A percentile compares a stretch with the other conserved stretches of the same genome.
Evolutionary conservation across 2,797 vertebrate genomes (phyloP).

Genomic region (Typhlichthys eigenmanni): DNA sequence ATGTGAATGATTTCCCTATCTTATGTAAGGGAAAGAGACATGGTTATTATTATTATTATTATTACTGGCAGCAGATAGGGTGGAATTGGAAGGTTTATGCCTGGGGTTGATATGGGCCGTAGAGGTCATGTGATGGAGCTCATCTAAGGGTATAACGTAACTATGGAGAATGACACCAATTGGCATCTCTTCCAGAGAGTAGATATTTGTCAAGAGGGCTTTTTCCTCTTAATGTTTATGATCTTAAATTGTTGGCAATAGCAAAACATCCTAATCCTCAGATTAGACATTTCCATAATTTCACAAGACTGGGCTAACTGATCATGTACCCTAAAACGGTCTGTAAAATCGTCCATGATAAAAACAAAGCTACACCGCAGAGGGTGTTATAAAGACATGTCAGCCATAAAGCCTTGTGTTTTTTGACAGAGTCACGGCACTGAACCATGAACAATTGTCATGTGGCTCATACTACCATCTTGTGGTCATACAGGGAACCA

Average conservation of each 20-base stretch:
- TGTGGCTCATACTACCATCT: conserved; percentile 65
- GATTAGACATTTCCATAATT: background rate
- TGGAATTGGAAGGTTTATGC: conserved; percentile 12
- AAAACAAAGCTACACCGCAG: no score
- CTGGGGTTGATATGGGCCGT: conserved; percentile 10
- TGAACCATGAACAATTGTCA: conserved; percentile 8
- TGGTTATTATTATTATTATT: background rate
- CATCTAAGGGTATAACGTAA: conserved; percentile 37
- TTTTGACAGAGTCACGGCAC: background rate
- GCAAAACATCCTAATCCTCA: background rate
- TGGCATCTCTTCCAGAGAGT: background rate
- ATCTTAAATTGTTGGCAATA: background rate
- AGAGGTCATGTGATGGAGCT: conserved; percentile 28
- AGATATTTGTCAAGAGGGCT: background rate
- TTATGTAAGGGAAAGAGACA: conserved; percentile 37
- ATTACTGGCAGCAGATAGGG: conserved; percentile 2
- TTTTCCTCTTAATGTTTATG: background rate
- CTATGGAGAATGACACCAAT: conserved; percentile 14
- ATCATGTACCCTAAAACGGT: background rate
- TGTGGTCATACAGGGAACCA: conserved; percentile 51
- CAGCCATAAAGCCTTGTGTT: background rate
- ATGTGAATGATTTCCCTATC: conserved; percentile 40
- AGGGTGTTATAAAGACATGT: no score
- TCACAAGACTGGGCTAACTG: background rate
- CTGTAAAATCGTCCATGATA: background rate